phyloP scores from a whole-genome alignment of 2,113 vertebrate species.

The Collichthys lucidus region DNA sequence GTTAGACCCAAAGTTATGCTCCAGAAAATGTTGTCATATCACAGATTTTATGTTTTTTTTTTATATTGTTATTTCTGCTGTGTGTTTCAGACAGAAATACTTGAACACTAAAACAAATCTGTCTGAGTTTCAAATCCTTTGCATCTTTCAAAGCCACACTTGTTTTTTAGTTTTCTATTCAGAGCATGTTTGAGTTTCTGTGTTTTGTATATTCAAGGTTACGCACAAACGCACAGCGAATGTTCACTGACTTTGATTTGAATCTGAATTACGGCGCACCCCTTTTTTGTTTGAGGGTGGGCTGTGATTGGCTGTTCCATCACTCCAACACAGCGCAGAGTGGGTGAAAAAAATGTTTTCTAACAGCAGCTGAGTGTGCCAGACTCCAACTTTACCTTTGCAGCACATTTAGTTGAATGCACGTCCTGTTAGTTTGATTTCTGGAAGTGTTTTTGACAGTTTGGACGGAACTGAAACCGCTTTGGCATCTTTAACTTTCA shows the following conservation, averaged over 20 bases:
- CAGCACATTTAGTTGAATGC: background rate
- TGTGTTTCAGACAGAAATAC: slow-evolving; percentile 6
- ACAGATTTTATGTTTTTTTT: background rate
- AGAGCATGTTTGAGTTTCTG: background rate
- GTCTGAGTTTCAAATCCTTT: slow-evolving; percentile 9
- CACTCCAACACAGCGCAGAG: background rate
- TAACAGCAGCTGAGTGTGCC: background rate
- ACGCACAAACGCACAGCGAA: background rate
- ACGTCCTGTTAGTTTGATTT: background rate
- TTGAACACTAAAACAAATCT: slow-evolving; percentile 38
- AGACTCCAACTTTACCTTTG: background rate
- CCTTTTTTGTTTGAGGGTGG: background rate
- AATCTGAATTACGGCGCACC: background rate
- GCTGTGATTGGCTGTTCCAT: background rate
- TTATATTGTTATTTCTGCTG: background rate
- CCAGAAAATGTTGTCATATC: background rate
- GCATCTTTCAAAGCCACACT: background rate
- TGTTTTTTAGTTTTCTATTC: background rate
- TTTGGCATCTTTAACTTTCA: background rate
- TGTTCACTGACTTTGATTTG: slow-evolving; percentile 15
- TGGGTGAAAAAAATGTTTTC: background rate
- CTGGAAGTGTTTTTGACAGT: background rate
- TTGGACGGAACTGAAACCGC: background rate
- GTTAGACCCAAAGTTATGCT: slow-evolving; percentile 39
- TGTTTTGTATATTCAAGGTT: background rate